A percentile compares a stretch with the other conserved stretches of the same genome.
phyloP scores from a whole-genome alignment of 1,140 invertebrate species.

The Linepithema humile region DNA sequence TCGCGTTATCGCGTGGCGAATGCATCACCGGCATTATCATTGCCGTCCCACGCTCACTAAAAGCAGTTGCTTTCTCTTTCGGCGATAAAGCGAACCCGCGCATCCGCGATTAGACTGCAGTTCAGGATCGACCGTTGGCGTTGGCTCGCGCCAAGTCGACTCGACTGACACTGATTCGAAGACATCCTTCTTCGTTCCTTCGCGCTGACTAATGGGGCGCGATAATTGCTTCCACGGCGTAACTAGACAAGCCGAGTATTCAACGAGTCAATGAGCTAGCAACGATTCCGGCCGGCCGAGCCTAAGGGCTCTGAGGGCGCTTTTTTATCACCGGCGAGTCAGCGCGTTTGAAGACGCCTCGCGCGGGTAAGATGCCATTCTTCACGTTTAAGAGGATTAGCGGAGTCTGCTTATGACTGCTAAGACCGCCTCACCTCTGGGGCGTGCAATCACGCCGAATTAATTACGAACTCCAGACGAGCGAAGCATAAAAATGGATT shows the following conservation, averaged over 20 bases:
- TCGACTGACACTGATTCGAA: not conserved
- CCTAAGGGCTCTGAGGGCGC: constrained; percentile 47
- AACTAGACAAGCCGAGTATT: constrained; percentile 25
- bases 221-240: constrained; percentile 17
- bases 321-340: constrained; percentile 67
- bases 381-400: constrained; percentile 71
- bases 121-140: not conserved
- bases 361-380: constrained; percentile 59
- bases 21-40: constrained; percentile 60
- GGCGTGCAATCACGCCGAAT: constrained; percentile 29
- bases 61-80: constrained; percentile 56
- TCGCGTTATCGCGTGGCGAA: constrained; percentile 6
- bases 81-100: constrained; percentile 4
- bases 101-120: not conserved
- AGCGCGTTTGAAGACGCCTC: constrained; percentile 65
- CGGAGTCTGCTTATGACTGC: constrained; percentile 64
- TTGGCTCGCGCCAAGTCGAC: not conserved
- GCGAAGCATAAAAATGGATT: constrained; percentile 16
- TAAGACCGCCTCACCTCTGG: constrained; percentile 34
- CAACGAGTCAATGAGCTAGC: constrained; percentile 20
- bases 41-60: constrained; percentile 39
- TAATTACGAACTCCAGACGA: constrained; percentile 38
- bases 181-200: not conserved
- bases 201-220: not conserved
- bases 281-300: constrained; percentile 6